phyloP scores from a whole-genome alignment of 2,888 invertebrate species.

The Caenorhabditis zanzibari region DNA sequence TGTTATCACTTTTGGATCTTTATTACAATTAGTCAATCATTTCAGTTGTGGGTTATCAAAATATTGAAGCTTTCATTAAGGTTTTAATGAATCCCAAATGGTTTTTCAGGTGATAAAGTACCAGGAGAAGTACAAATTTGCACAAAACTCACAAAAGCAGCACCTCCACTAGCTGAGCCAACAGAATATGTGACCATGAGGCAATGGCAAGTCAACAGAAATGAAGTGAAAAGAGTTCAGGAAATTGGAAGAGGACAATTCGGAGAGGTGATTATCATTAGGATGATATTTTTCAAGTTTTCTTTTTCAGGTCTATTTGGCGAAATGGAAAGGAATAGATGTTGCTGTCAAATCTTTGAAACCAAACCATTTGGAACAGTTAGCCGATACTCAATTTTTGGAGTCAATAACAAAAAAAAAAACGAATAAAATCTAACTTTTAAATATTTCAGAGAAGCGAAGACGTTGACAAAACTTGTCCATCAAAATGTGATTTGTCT shows the following conservation, averaged over 20 bases:
- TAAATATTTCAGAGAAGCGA: conserved; percentile 59
- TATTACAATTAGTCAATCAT: conserved; percentile 47
- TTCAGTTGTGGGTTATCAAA: conserved; percentile 40
- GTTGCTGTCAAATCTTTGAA: conserved; percentile 65
- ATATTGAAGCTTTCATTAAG: no score
- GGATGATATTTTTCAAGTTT: not conserved
- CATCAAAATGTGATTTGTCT: conserved; percentile 61
- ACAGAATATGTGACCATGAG: conserved; percentile 53
- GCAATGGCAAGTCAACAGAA: conserved; percentile 57
- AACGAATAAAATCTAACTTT: not conserved
- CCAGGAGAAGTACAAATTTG: conserved; percentile 55
- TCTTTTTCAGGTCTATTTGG: conserved; percentile 43
- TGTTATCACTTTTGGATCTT: conserved; percentile 48
- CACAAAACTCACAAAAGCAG: conserved; percentile 55
- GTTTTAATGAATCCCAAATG: not conserved
- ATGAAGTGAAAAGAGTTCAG: conserved; percentile 33
- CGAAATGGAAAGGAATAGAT: conserved; percentile 35
- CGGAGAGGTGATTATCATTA: conserved; percentile 44
- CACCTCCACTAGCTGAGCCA: conserved; percentile 47
- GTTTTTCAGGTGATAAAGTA: conserved; percentile 35
- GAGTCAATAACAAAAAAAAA: conserved; percentile 28
- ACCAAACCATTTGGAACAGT: conserved; percentile 23
- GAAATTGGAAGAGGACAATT: conserved; percentile 61
- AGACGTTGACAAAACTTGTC: conserved; percentile 44
- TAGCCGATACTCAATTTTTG: conserved; percentile 46